Evolutionary conservation across 2,797 vertebrate species (phyloP), one percentile per base, ranked within the genome.

Genomic region (Podarcis siculus): DNA sequence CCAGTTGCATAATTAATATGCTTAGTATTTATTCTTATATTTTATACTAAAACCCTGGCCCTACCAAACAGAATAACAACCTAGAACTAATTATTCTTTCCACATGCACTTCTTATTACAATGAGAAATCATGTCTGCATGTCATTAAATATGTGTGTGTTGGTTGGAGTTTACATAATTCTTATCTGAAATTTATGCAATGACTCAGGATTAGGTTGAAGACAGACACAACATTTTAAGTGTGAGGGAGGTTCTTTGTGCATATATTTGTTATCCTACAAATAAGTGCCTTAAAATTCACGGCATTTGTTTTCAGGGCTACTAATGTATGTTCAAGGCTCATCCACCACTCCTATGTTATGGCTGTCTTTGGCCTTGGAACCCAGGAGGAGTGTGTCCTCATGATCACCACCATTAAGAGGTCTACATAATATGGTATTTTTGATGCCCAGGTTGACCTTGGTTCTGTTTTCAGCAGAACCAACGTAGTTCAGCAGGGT

Each of bases 11-110:
- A 49, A 84, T 76, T 87, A 87, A 91, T 81, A 85, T 45, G 86
- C 37, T 91, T 78, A 72, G 85, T 85, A 87, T 84, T 87, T 85
- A 71, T 87, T 73, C 77, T 69, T 91, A 76, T n/a, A 66, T 42
- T 71, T 91, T 69, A 72, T 82, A 81, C 61, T 45, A 58, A 84
- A 89, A 77, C 35, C 61, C 49, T 81, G 27, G 25, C 55, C 66
- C 66, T 64, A 78, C 64, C n/a, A 81, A 81, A 82, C 23, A 69
- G n/a, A 81, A 89, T 71, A 85, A 81, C 79, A 84, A 82, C 85
- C 37, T 55, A 81, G 25, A 72, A 69, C 78, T 49, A 84, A 80
- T 91, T 80, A 84, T 79, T 80, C n/a, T 87, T 89, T 88, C 77
- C 69, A 35, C 42, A 69, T 86, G 23, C 35, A 88, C 30, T 35